Percentiles rank a stretch among this genome's conserved stretches.
Conservation (phyloP, 2,888 invertebrate genomes). For the Periphyllus acericola region DNA sequence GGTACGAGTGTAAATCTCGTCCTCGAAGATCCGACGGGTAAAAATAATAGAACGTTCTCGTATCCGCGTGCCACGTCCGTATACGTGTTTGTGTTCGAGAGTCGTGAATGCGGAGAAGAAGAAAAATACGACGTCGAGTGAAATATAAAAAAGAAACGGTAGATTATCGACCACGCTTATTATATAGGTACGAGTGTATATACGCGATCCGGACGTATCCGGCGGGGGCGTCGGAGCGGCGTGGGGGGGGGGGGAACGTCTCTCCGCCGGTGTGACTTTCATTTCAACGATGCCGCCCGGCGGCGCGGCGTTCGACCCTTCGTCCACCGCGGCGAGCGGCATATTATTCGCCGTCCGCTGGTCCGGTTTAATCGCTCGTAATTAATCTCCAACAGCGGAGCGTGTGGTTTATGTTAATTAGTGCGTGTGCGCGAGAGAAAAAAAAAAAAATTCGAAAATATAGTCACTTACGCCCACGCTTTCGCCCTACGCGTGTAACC, state of each 20-base stretch:
- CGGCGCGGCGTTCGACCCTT: not conserved
- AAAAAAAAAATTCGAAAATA: not conserved
- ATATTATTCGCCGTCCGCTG: not conserved
- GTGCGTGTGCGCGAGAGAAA: not conserved
- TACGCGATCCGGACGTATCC: constrained; percentile 35
- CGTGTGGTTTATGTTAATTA: constrained; percentile 10
- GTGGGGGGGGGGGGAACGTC: constrained; percentile 2
- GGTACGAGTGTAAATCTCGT: not conserved
- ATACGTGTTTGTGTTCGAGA: not conserved
- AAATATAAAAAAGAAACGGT: constrained; percentile 31
- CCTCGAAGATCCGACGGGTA: not conserved
- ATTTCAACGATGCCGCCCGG: constrained; percentile 15
- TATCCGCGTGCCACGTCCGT: not conserved
- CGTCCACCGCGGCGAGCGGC: not conserved
- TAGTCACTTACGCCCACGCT: constrained; percentile 19
- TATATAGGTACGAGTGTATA: not conserved
- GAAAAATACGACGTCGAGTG: not conserved
- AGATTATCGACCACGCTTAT: constrained; percentile 44
- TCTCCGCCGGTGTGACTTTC: constrained; percentile 46
- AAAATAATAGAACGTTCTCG: not conserved
- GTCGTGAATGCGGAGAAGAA: not conserved
- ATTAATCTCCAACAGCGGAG: constrained; percentile 36
- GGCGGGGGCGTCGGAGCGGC: constrained; percentile 43
- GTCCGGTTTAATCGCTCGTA: constrained; percentile 29
- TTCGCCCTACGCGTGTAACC: constrained; percentile 15